These are phyloP conservation scores for Rosalia funebris DNA, from an alignment of 2,888 invertebrate genomes.

Conservation along the genomic window DNA sequence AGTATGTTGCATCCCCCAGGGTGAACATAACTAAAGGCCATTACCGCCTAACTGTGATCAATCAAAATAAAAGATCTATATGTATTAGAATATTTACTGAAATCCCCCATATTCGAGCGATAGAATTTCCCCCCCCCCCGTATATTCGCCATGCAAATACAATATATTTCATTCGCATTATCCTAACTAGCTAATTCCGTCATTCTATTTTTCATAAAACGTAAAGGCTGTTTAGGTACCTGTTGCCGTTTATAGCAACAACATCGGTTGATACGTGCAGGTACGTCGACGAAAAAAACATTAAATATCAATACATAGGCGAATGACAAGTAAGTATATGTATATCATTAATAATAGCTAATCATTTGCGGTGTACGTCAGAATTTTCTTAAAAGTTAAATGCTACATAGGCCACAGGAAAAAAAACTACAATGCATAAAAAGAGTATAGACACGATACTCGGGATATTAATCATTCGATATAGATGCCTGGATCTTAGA, in stretches of 20 bases:
- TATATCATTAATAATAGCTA: slow-evolving; percentile 39
- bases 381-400: slow-evolving; percentile 2
- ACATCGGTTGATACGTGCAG: background rate
- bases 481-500: background rate
- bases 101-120: no score
- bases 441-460: slow-evolving; percentile 4
- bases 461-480: slow-evolving; percentile 6
- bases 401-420: background rate
- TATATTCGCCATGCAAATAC: no score
- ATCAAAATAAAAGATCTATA: no score
- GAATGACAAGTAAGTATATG: slow-evolving; percentile 25
- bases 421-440: slow-evolving; percentile 3
- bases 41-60: no score
- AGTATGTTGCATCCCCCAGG: no score
- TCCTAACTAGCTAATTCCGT: no score
- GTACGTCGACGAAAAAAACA: background rate
- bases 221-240: no score
- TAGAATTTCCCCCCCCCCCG: no score
- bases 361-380: slow-evolving; percentile 27
- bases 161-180: no score
- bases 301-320: slow-evolving; percentile 11
- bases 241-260: slow-evolving; percentile 1
- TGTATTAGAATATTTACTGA: no score
- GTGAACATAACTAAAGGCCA: no score
- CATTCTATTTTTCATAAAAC: no score